A percentile compares a stretch with the other conserved stretches of the same genome.
Evolutionary conservation across 2,888 invertebrate species (phyloP).

Genomic region (Phrixothrix hirtus): DNA sequence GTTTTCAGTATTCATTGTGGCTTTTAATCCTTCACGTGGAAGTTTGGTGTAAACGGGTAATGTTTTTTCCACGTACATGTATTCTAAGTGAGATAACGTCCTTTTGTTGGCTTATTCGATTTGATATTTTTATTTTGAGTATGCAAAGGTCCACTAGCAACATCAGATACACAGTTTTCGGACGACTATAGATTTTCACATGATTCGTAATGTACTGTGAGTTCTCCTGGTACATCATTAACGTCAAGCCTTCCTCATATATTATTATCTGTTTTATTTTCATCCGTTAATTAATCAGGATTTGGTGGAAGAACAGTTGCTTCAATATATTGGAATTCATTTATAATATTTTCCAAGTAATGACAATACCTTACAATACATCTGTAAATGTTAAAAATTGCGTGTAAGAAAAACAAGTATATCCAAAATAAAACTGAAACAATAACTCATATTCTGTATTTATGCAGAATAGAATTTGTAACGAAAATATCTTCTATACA

Average conservation of each 20-base stretch:
- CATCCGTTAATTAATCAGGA: not conserved
- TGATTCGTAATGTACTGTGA: not conserved
- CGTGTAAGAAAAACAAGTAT: no score
- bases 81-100: not conserved
- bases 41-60: not conserved
- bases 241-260: not conserved
- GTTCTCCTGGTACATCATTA: not conserved
- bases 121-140: not conserved
- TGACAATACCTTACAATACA: not conserved
- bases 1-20: no score
- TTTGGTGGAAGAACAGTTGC: not conserved
- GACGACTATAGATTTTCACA: not conserved
- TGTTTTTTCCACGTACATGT: not conserved
- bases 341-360: not conserved
- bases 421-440: no score
- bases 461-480: no score
- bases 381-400: not conserved
- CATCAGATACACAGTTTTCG: not conserved
- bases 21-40: not conserved
- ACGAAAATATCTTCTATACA: no score
- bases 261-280: not conserved
- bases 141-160: not conserved
- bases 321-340: not conserved
- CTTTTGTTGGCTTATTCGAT: not conserved
- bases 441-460: no score